Evolutionary conservation across 1,140 invertebrate genomes (phyloP), one percentile per base, ranked within the genome.

Genomic region (Drosophila malerkotliana): DNA sequence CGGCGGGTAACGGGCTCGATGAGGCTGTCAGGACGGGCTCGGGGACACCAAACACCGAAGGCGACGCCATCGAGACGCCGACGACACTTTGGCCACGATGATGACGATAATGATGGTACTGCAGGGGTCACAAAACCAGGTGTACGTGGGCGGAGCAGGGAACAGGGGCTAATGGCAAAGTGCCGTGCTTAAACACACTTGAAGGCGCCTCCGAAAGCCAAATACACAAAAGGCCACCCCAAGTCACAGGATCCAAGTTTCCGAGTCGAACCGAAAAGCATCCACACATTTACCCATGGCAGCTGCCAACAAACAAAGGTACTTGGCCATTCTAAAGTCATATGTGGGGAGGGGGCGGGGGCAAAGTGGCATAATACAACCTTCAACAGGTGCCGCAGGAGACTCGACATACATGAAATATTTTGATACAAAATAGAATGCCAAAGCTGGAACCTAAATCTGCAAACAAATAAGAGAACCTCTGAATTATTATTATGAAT

Each of bases 171-270:
- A 83, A 81, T 81, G 79, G 74, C 74, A 77, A 81, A 82, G 79
- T 83, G 74, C 62, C 79, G 37, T 68, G 58, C 79, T 82, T 82
- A 82, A 82, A 51, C 74, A 78, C 79, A 83, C 79, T 83, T 78
- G 28, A 69, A 64, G 49, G 41, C 55, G 64, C 67, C 60, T 41
- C 48, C 45, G 47, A 60, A 80, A 51, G 61, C 34, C 79, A 77
- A 72, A 80, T 55, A 77, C 39, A 72, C 67, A 67, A 55, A 72
- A 57, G 64, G 12, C 47, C 55, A 55, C 74, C 53, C 41, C 12
- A 10, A 32, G 10, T 52, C 12, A 2, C 14, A 7, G 10, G 28
- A 12, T 51, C 26, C 26, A 18, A 47, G 44, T 10, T 44, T 64
- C 34, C 45, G 37, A 48, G n/a, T 14, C n/a, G 14, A 34, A 3